A percentile compares a stretch with the other conserved stretches of the same genome.
phyloP scores from a whole-genome alignment of 2,113 vertebrate genomes.

The Brachyistius frenatus region DNA sequence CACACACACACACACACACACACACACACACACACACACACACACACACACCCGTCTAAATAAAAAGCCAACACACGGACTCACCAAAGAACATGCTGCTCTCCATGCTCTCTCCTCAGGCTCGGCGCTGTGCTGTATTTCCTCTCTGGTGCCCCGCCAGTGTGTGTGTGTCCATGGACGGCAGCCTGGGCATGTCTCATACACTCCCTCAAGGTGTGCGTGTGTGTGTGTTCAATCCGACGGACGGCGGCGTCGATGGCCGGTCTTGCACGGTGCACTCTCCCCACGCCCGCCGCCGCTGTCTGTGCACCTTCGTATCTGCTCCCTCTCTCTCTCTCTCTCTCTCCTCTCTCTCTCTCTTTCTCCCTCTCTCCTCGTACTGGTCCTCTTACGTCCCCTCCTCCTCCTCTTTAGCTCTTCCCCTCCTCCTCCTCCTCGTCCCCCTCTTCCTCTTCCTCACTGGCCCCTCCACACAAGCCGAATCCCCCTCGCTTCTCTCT shows the following conservation, averaged over 20 bases:
- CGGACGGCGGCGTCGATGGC: slow-evolving; percentile 71
- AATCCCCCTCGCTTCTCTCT: slow-evolving; percentile 52
- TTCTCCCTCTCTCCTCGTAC: slow-evolving; percentile 44
- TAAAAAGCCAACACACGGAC: slow-evolving; percentile 68
- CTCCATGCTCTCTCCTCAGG: slow-evolving; percentile 90
- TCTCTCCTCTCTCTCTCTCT: slow-evolving; percentile 24
- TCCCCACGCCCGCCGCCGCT: slow-evolving; percentile 64
- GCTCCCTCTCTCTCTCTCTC: slow-evolving; percentile 29
- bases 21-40: slow-evolving; percentile 61
- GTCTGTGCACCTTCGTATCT: slow-evolving; percentile 63
- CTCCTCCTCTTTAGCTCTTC: slow-evolving; percentile 57
- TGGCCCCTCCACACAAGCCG: slow-evolving; percentile 48
- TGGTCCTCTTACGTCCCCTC: slow-evolving; percentile 62
- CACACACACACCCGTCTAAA: not conserved
- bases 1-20: not conserved
- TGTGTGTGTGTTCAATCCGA: slow-evolving; percentile 67
- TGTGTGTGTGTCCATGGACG: slow-evolving; percentile 69
- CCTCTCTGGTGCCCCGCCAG: slow-evolving; percentile 85
- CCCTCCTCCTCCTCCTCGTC: slow-evolving; percentile 29
- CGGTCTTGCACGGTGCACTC: slow-evolving; percentile 75
- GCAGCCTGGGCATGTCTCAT: slow-evolving; percentile 84
- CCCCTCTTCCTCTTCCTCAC: slow-evolving; percentile 32
- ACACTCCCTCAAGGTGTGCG: slow-evolving; percentile 73
- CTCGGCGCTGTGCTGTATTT: slow-evolving; percentile 86
- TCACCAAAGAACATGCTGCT: slow-evolving; percentile 99